A percentile compares a stretch with the other conserved stretches of the same genome.
Evolutionary conservation across 2,888 invertebrate genomes (phyloP).

Genomic region (Pseudoips prasinana): DNA sequence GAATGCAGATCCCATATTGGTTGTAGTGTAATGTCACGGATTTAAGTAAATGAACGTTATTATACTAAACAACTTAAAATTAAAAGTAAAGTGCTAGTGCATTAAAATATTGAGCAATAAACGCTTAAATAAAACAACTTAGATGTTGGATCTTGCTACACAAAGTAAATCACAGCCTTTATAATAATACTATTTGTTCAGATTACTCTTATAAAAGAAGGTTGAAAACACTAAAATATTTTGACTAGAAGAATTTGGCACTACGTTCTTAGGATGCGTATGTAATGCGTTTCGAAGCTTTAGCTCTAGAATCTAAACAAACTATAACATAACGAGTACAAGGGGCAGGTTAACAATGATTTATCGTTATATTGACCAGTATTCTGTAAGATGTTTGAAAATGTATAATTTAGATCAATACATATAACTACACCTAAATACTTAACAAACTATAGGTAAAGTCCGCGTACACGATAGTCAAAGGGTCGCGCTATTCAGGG

Average conservation of each 20-base stretch:
- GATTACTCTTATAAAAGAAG: constrained; percentile 33
- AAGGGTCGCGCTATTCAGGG: constrained; percentile 60
- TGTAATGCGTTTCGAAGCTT: constrained; percentile 43
- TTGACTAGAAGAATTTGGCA: constrained; percentile 54
- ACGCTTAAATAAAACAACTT: constrained; percentile 41
- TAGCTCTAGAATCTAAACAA: constrained; percentile 34
- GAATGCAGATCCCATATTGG: constrained; percentile 44
- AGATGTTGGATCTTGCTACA: constrained; percentile 63
- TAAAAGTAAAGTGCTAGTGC: constrained; percentile 16
- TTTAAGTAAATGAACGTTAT: constrained; percentile 19
- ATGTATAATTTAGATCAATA: constrained; percentile 44
- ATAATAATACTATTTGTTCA: constrained; percentile 49
- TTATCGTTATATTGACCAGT: constrained; percentile 28
- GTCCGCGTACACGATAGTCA: constrained; percentile 56
- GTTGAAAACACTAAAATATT: constrained; percentile 41
- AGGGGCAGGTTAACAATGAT: constrained; percentile 20
- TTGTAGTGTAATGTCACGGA: constrained; percentile 23
- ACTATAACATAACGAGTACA: constrained; percentile 22
- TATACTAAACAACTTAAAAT: not conserved
- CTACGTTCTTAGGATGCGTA: constrained; percentile 39
- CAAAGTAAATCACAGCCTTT: constrained; percentile 77
- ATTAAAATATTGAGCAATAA: constrained; percentile 35
- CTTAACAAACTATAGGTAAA: constrained; percentile 63
- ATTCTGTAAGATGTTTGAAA: constrained; percentile 33
- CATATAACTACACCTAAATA: constrained; percentile 61